Evolutionary conservation across 53 echinoderm and acorn worm genomes (phyloP), one percentile per base, ranked within the genome.

Genomic region (Arbacia lixula): DNA sequence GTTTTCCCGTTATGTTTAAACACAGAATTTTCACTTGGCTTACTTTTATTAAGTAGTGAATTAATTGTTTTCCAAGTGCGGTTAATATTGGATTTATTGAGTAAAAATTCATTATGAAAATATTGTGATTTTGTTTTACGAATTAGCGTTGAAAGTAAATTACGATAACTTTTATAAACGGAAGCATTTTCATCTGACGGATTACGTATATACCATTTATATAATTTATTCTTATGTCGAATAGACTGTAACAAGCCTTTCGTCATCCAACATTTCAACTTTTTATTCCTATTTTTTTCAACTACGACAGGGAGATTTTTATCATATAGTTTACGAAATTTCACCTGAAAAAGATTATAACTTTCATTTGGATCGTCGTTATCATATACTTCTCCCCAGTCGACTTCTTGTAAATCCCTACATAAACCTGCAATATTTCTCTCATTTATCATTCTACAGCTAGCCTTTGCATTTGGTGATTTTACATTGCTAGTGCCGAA

Each of bases 251-350:
- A 37, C 39, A 37, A 1, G 1, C 61, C 67, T 6, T 37, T 39
- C 22, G 67, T 66, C 38, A 66, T 66, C 67, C 38, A 66, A 37
- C 67, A 66, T 66, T 66, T 66, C 2, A 66, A n/a, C 39, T 38
- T 38, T 17, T 66, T 66, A 6, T 66, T 66, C 20, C 11, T 61
- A 12, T 38, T 38, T 12, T 38, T 38, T 20, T 12, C 36, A 0
- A 20, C 6, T 3, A 37, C 67, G 17, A 62, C 1, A 8, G 16
- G 24, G 12, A 67, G 25, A 39, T 67, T 38, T 16, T 36, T 67
- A 38, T 67, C 67, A 38, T 39, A 62, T 17, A 67, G 6, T 39
- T 38, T 4, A 37, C 38, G 67, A 67, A 67, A 21, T 67, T 67
- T 67, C 1, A 2, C 21, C 12, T 38, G 39, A 38, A 40, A 67